Evolutionary conservation across 2,113 vertebrate species (phyloP), one percentile per base, ranked within the genome.

Genomic region (Neolamprologus ventralis): DNA sequence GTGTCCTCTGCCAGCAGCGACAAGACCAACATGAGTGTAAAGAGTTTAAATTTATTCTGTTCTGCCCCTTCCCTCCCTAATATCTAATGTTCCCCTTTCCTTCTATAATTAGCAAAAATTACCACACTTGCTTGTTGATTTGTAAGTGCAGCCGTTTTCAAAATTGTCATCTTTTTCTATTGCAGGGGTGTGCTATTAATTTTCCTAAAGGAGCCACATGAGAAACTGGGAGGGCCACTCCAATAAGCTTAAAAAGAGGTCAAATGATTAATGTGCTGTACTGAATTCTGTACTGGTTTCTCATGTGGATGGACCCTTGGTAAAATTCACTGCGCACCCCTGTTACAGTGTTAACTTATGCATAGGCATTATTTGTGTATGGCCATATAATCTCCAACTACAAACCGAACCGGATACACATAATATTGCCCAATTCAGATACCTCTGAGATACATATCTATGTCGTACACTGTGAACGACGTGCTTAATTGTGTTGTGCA

Each of bases 1-100:
- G 85, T 97, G 95, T 98, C 97, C 85, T 97, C 97, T 87, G 96
- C 96, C 90, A 96, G 96, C 96, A 97, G 97, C 81, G 97, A 97
- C 96, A 97, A 97, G 96, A 97, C 96, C 94, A 97, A 97, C 63
- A 55, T 95, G 93, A 97, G 97, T n/a, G 91, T 97, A 96, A 96
- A 95, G 91, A 86, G 23, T 51, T 12, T 68, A 55, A 94, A 87
- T 33, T 88, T 91, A 35, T 90, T 91, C 79, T 85, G 83, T 93
- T 89, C 85, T 89, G 80, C 82, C 80, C 81, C 78, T 80, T 53
- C 12, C 78, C 71, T 42, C 85, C 68, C 87, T 37, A 65, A 79
- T 84, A 55, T 65, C 57, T 73, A 80, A 80, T 91, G 73, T 63
- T 7, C 49, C 83, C 96, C 96, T 83, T 84, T 58, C 53, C 80